Evolutionary conservation across 2,797 vertebrate species (phyloP), one percentile per base, ranked within the genome.

Genomic region (Paratrypauchen microcephalus): DNA sequence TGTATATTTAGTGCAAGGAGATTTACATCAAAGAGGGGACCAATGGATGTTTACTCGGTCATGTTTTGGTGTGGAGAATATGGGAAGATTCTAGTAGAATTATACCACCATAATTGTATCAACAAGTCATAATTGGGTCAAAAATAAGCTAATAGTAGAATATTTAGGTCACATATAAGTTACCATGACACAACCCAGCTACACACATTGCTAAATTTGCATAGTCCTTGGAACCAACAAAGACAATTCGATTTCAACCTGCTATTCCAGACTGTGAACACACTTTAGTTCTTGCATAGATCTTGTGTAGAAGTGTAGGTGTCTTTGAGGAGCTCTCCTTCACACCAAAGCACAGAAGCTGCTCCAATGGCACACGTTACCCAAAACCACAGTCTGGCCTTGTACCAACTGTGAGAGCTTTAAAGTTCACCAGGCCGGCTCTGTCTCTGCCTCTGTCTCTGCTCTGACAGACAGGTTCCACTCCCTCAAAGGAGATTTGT

Each of bases 401-500:
- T 19, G 50, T 71, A 81, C 80, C 75, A 75, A 78, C 79, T 81
- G 80, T 80, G 79, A 79, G 80, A 57, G 80, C 79, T 86, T 84
- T 80, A 78, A 73, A 76, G 78, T 86, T 88, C 77, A 73, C 13
- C 39, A 71, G 71, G 80, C 77, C 54, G 76, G 66, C 79, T 73
- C 70, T 69, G 66, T 80, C 19, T 52, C 2, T 52, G 55, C 12
- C 76, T 82, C 75, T 83, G 81, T 79, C 84, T 78, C 26, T 24
- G 61, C 69, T 76, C 69, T 82, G 86, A 91, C 80, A 82, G 89
- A 84, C 84, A 77, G 85, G 72, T 83, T 79, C 83, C 75, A 82
- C 79, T 80, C 77, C 65, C 75, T 81, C 82, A 87, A 84, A 86
- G 73, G 85, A 79, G 86, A 89, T 91, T 91, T 86, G 88, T 89